Conservation (phyloP, 2,113 vertebrate genomes). For the Oryzias woworae region DNA sequence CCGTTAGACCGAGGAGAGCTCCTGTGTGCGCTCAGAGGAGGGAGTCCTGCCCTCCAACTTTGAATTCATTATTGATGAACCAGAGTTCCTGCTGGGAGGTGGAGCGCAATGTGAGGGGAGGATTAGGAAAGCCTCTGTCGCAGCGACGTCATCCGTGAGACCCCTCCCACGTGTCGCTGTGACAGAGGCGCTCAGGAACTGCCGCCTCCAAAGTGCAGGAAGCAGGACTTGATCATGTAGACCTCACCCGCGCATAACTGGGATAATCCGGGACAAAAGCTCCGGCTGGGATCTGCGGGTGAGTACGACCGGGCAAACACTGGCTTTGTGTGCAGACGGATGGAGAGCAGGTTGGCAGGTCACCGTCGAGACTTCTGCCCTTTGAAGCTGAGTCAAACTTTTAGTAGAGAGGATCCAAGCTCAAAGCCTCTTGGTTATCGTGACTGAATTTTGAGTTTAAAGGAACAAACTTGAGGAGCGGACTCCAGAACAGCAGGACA, state of each 20-base stretch:
- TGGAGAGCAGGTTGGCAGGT: too few relatives aligned
- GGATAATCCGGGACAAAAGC: slow-evolving; percentile 63
- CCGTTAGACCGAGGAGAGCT: not conserved
- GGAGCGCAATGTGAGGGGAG: slow-evolving; percentile 30
- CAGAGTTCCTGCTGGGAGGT: slow-evolving; percentile 34
- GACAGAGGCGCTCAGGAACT: slow-evolving; percentile 49
- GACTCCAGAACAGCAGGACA: not conserved
- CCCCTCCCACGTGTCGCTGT: slow-evolving; percentile 55
- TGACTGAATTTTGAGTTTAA: slow-evolving; percentile 31
- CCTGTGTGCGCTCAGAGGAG: not conserved
- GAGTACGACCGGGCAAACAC: slow-evolving; percentile 18
- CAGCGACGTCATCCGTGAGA: slow-evolving; percentile 44
- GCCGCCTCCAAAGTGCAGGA: slow-evolving; percentile 54
- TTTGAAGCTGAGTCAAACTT: too few relatives aligned
- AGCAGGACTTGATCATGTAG: slow-evolving; percentile 45
- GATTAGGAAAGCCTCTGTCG: slow-evolving; percentile 43
- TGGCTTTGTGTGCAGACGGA: too few relatives aligned
- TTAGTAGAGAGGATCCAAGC: too few relatives aligned
- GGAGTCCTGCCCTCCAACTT: slow-evolving; percentile 23
- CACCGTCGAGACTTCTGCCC: too few relatives aligned
- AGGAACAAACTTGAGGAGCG: slow-evolving; percentile 41
- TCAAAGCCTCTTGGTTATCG: too few relatives aligned
- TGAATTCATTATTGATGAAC: slow-evolving; percentile 15
- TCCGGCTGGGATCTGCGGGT: slow-evolving; percentile 54
- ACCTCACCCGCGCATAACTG: slow-evolving; percentile 52